Evolutionary conservation across 2,888 invertebrate species (phyloP).

Genomic region (Notodonta dromedarius): DNA sequence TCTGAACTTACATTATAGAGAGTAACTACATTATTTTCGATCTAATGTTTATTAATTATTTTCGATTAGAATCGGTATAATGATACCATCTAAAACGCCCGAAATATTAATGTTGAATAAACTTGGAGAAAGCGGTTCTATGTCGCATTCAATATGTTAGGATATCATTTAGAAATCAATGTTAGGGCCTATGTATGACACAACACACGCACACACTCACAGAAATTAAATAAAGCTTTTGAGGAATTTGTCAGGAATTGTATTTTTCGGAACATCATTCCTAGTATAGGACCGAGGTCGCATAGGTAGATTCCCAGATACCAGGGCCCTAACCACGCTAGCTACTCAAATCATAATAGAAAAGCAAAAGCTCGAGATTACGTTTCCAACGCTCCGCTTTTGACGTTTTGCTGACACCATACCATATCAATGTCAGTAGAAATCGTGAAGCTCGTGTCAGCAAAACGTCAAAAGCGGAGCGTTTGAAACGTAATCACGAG

Average conservation of each 20-base stretch:
- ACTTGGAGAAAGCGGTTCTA: slow-evolving; percentile 17
- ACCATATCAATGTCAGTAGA: no score
- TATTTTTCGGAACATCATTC: slow-evolving; percentile 15
- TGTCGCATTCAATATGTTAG: slow-evolving; percentile 37
- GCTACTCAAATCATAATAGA: no score
- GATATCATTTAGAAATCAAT: slow-evolving; percentile 39
- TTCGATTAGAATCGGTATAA: background rate
- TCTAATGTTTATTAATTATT: no score
- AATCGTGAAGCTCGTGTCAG: no score
- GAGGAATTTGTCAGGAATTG: slow-evolving; percentile 17
- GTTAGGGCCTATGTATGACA: slow-evolving; percentile 29
- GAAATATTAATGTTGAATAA: slow-evolving; percentile 31
- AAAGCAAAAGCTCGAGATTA: no score
- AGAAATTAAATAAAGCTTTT: slow-evolving; percentile 6
- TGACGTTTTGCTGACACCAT: no score
- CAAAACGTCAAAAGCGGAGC: no score
- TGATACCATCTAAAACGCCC: slow-evolving; percentile 6
- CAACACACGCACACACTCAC: slow-evolving; percentile 15
- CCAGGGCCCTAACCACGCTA: no score
- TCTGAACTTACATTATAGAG: background rate
- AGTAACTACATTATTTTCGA: background rate
- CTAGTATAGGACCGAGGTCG: slow-evolving; percentile 17
- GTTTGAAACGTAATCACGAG: no score
- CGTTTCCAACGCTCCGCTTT: no score
- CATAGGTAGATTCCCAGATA: slow-evolving; percentile 16